These are phyloP conservation scores for Himantopus leucocephalus DNA, from an alignment of 2,113 vertebrate species.

Conservation along the genomic window DNA sequence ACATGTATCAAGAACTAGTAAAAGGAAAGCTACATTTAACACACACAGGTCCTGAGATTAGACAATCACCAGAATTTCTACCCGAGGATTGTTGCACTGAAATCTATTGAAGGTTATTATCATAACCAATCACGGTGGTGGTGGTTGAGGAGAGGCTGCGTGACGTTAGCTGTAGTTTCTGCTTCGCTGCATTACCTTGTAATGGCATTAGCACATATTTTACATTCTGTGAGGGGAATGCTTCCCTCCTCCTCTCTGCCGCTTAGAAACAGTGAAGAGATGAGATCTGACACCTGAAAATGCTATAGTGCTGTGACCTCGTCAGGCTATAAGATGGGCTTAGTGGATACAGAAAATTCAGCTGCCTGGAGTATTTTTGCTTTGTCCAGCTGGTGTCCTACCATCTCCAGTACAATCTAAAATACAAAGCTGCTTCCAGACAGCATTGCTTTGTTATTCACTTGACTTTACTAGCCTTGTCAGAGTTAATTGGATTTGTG, in stretches of 20 bases:
- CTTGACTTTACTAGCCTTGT: conserved; percentile 46
- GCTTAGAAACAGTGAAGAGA: conserved; percentile 19
- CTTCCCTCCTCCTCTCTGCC: not conserved
- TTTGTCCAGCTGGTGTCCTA: conserved; percentile 16
- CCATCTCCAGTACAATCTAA: not conserved
- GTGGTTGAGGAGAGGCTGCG: not conserved
- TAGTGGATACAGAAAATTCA: not conserved
- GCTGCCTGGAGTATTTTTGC: not conserved
- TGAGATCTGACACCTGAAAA: conserved; percentile 28
- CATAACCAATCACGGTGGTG: not conserved
- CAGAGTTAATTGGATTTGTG: conserved; percentile 62
- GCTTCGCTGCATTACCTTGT: not conserved
- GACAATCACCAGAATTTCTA: not conserved
- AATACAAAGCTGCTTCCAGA: conserved; percentile 51
- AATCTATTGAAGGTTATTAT: not conserved
- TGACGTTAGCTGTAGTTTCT: not conserved
- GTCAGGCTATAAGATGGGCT: not conserved
- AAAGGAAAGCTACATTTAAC: not conserved
- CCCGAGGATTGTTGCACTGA: not conserved
- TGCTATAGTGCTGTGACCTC: not conserved
- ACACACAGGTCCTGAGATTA: not conserved
- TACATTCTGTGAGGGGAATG: not conserved
- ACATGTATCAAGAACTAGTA: not conserved
- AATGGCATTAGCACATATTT: not conserved
- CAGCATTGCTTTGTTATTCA: conserved; percentile 26